Evolutionary conservation across 2,888 invertebrate species (phyloP).

Genomic region (Glyphotaelius pellucidus): DNA sequence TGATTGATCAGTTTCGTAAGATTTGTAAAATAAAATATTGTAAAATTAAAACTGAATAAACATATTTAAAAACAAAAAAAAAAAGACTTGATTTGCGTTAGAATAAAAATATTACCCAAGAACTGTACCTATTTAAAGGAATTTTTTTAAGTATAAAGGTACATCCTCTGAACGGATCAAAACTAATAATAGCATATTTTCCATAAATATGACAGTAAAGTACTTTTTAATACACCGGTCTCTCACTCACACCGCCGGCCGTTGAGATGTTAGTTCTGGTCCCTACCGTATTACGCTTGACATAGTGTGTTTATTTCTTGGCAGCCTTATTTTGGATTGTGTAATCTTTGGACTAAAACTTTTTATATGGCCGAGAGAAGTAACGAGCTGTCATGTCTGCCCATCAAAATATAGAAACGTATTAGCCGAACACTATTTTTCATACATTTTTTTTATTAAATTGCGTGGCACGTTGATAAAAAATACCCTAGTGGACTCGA

Average conservation of each 20-base stretch:
- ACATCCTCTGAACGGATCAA: neutral
- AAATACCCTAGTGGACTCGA: neutral
- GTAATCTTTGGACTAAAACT: neutral
- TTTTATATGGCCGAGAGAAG: neutral
- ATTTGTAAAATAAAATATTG: too few species aligned
- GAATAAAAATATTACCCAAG: too few species aligned
- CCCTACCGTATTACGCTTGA: neutral
- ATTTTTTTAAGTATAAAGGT: too few species aligned
- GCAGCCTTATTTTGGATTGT: neutral
- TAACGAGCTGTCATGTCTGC: neutral
- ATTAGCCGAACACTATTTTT: neutral
- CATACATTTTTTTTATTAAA: slow-evolving; percentile 2
- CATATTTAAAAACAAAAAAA: too few species aligned
- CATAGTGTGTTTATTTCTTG: neutral
- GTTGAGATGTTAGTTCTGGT: neutral
- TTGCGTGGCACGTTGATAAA: neutral
- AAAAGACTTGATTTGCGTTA: too few species aligned
- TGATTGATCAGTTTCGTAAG: too few species aligned
- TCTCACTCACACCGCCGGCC: neutral
- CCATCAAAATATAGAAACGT: slow-evolving; percentile 2
- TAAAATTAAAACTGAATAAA: too few species aligned
- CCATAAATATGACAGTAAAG: neutral
- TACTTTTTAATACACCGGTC: neutral
- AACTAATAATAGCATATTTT: neutral
- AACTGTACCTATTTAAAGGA: too few species aligned